Percentiles rank a stretch among this genome's conserved stretches.
phyloP scores from a whole-genome alignment of 2,113 vertebrate species.

The Hypomesus transpacificus region DNA sequence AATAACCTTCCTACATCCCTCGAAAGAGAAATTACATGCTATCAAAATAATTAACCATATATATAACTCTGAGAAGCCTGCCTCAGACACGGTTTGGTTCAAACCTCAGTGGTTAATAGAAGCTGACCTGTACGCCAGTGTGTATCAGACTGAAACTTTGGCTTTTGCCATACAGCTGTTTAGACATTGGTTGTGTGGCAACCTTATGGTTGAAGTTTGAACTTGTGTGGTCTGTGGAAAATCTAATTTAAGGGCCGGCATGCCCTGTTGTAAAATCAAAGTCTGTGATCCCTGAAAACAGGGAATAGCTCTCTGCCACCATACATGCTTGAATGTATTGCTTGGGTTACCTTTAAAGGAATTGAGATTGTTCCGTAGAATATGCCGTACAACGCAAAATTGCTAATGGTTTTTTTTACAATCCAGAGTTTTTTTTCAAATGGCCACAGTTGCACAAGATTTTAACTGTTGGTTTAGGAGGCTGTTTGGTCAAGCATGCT shows the following conservation, averaged over 20 bases:
- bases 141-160: constrained; percentile 35
- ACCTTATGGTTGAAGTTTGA: constrained; percentile 27
- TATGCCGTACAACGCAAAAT: neutral
- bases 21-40: constrained; percentile 57
- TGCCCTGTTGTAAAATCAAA: constrained; percentile 6
- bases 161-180: constrained; percentile 28
- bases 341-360: neutral
- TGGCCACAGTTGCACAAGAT: neutral
- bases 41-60: constrained; percentile 34
- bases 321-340: constrained; percentile 1
- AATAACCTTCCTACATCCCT: constrained; percentile 41
- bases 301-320: constrained; percentile 25
- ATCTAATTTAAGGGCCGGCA: constrained; percentile 25
- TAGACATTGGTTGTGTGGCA: constrained; percentile 18
- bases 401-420: neutral
- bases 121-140: constrained; percentile 9
- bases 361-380: constrained; percentile 6
- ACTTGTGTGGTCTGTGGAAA: constrained; percentile 52
- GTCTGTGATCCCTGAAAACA: constrained; percentile 22
- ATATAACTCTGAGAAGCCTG: constrained; percentile 23
- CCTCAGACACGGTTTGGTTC: constrained; percentile 4
- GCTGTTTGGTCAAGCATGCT: neutral
- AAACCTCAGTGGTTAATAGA: constrained; percentile 7
- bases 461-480: neutral
- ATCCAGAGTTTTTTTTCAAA: neutral